Percentiles rank a stretch among this genome's conserved stretches.
phyloP scores from a whole-genome alignment of 1,140 invertebrate species.

The Carposina sasakii region DNA sequence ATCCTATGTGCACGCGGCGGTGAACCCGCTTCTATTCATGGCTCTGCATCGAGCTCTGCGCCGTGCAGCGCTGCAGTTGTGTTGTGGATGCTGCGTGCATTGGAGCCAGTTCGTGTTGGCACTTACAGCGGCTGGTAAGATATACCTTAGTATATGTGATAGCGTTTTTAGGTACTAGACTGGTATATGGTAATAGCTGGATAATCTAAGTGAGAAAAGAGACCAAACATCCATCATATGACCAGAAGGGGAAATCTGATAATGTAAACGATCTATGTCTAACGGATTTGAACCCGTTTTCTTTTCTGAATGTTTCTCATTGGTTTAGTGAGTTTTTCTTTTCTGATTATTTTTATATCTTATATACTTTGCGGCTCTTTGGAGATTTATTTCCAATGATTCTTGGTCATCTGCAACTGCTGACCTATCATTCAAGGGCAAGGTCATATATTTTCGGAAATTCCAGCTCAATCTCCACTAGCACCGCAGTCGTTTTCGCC shows the following conservation, averaged over 20 bases:
- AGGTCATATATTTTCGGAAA: not conserved
- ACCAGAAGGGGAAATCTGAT: too few relatives aligned
- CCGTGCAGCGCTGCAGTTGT: constrained; percentile 79
- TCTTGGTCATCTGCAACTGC: constrained; percentile 17
- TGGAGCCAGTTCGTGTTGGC: constrained; percentile 77
- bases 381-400: constrained; percentile 22
- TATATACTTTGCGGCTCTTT: not conserved
- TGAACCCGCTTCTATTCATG: constrained; percentile 87
- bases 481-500: constrained; percentile 63
- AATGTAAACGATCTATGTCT: too few relatives aligned
- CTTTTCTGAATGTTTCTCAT: too few relatives aligned
- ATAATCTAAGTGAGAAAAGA: too few relatives aligned
- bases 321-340: constrained; percentile 41
- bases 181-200: too few relatives aligned
- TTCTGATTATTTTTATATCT: constrained; percentile 42
- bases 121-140: constrained; percentile 67
- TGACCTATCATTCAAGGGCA: not conserved
- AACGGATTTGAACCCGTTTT: too few relatives aligned
- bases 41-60: constrained; percentile 84
- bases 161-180: too few relatives aligned
- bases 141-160: too few relatives aligned
- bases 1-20: constrained; percentile 89
- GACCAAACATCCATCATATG: too few relatives aligned
- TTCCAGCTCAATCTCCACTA: constrained; percentile 61
- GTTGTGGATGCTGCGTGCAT: constrained; percentile 80